Base-by-base conservation (phyloP, 2,888 invertebrate genomes). In the Lysandra coridon region DNA sequence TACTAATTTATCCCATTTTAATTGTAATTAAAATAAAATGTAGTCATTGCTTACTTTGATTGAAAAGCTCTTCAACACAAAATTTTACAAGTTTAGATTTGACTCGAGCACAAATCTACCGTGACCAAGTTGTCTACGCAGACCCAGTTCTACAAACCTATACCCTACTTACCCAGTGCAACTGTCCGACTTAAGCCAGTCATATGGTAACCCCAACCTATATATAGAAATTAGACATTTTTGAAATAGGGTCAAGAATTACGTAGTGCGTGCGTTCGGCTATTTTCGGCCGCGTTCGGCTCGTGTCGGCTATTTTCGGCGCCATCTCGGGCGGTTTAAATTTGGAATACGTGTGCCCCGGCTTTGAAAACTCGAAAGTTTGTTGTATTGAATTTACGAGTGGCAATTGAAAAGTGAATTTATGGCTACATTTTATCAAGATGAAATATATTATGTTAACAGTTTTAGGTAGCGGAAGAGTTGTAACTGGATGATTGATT, bases 201-300 rank as follows among this genome's bases (percentile, higher is more conserved):
- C 69, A 60, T n/a, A 78, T 81, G 81, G 81, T 78, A 73, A 80
- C 80, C 73, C 73, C 57, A 79, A 80, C 81, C 84, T 85, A 84
- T 82, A 79, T 84, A 83, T 83, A 85, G 84, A 81, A 82, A 81
- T 83, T 83, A 89, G 87, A 89, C 88, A 88, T 90, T 89, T 91
- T 87, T 89, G 92, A 88, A 93, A 92, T 93, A 92, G 92, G 93
- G 93, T 93, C 93, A 93, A 90, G 89, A 90, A 89, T 91, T 93
- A 87, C 93, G 93, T 92, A 86, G 88, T 83, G 86, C 84, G 87
- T 86, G 87, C 87, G 91, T 88, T 89, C 89, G 88, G 83, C 84
- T 92, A 92, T 92, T 92, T 91, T 88, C 87, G 90, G 85, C 83
- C 6, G 79, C 80, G 82, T 83, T 91, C 91, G 91, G 86, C 82